These are phyloP conservation scores for Ptychobarbus kaznakovi DNA, from an alignment of 2,797 vertebrate species.

Conservation along the genomic window DNA sequence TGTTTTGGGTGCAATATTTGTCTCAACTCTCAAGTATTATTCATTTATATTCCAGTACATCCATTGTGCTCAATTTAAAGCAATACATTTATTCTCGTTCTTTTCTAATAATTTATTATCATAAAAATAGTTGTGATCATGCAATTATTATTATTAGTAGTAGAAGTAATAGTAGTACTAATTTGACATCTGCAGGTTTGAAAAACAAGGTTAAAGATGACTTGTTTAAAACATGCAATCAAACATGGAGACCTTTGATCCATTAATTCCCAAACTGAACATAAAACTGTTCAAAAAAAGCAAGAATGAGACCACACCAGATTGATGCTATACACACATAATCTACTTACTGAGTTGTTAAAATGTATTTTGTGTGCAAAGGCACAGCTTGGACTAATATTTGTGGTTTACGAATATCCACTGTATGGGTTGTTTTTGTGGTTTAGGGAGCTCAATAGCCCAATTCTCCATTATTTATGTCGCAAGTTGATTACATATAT, in stretches of 20 bases:
- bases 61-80: background rate
- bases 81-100: background rate
- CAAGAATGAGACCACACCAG: background rate
- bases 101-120: background rate
- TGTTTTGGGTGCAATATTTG: background rate
- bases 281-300: background rate
- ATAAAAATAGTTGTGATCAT: background rate
- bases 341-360: background rate
- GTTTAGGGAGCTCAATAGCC: background rate
- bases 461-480: background rate
- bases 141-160: background rate
- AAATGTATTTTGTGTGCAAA: background rate
- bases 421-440: background rate
- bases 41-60: background rate
- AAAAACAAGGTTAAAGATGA: background rate
- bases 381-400: background rate
- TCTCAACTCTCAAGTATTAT: background rate
- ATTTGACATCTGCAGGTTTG: background rate
- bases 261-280: slow-evolving; percentile 1
- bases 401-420: background rate
- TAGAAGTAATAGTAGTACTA: background rate
- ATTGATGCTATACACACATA: slow-evolving; percentile 7
- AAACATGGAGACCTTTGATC: background rate
- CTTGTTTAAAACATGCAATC: background rate
- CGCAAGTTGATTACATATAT: background rate